A percentile compares a stretch with the other conserved stretches of the same genome.
phyloP scores from a whole-genome alignment of 2,888 invertebrate species.

The Calameuta idolon region DNA sequence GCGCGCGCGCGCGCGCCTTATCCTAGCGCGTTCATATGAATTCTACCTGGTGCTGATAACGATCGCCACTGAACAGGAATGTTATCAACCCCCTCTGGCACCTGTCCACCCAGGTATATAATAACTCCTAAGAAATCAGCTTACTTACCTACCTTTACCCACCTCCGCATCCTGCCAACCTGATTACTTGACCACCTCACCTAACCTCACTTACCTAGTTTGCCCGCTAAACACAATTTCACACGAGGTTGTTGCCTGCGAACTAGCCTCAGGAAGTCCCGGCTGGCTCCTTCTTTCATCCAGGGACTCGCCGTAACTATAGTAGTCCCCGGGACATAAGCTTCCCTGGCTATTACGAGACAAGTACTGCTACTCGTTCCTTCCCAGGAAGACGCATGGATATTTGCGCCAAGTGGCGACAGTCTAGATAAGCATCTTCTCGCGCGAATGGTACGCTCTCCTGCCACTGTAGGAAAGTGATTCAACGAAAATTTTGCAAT shows the following conservation, averaged over 20 bases:
- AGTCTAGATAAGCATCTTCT: not conserved
- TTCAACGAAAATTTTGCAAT: not conserved
- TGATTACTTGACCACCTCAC: slow-evolving; percentile 54
- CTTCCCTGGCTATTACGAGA: not conserved
- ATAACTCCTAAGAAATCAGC: slow-evolving; percentile 45
- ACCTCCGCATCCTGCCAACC: slow-evolving; percentile 37
- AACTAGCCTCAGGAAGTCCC: not conserved
- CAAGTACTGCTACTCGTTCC: not conserved
- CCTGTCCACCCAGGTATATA: slow-evolving; percentile 61
- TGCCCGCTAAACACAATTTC: slow-evolving; percentile 9
- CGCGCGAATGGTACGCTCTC: not conserved
- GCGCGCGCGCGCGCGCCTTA: slow-evolving; percentile 39
- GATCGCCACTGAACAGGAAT: slow-evolving; percentile 46
- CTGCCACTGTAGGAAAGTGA: not conserved
- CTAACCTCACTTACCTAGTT: slow-evolving; percentile 26
- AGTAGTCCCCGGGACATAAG: not conserved
- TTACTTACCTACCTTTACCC: not conserved
- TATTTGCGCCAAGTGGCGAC: not conserved
- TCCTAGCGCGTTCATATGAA: slow-evolving; percentile 48
- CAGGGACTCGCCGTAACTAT: not conserved
- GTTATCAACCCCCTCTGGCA: slow-evolving; percentile 50
- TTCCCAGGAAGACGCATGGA: not conserved
- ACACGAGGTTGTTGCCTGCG: not conserved
- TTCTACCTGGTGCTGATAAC: slow-evolving; percentile 46
- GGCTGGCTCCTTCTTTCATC: not conserved